Percentiles rank a stretch among this genome's conserved stretches.
These are phyloP conservation scores for Macquaria australasica DNA, from an alignment of 2,113 vertebrate species.

Conservation along the genomic window DNA sequence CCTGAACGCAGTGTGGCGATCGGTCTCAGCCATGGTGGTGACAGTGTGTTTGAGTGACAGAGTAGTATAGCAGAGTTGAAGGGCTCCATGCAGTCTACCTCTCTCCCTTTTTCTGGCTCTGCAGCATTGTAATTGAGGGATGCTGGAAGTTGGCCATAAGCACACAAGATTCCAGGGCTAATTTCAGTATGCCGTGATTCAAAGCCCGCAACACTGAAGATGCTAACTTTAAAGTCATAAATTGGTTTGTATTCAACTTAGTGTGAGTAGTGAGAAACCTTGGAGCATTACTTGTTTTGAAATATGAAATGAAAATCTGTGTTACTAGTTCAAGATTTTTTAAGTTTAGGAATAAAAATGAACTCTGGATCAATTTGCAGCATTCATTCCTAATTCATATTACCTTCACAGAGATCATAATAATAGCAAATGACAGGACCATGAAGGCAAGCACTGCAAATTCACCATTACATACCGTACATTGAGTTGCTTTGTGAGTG, in stretches of 20 bases:
- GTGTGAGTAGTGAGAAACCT: slow-evolving; percentile 15
- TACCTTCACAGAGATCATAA: slow-evolving; percentile 33
- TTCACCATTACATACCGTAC: slow-evolving; percentile 34
- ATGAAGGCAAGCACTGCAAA: slow-evolving; percentile 40
- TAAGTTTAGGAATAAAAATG: slow-evolving; percentile 4
- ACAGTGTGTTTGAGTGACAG: slow-evolving; percentile 79
- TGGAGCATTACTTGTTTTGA: slow-evolving; percentile 24
- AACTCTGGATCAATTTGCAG: slow-evolving; percentile 15
- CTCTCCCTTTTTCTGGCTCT: slow-evolving; percentile 82
- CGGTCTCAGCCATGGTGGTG: slow-evolving; percentile 61
- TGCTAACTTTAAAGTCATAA: slow-evolving; percentile 59
- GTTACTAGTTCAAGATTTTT: slow-evolving; percentile 23
- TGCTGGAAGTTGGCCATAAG: slow-evolving; percentile 82
- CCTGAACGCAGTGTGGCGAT: slow-evolving; percentile 47
- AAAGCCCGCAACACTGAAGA: slow-evolving; percentile 63
- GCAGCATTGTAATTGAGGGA: slow-evolving; percentile 85
- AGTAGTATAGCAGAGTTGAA: slow-evolving; percentile 71
- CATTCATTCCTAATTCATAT: slow-evolving; percentile 21
- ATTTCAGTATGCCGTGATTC: slow-evolving; percentile 80
- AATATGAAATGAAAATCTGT: slow-evolving; percentile 13
- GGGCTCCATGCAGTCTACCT: slow-evolving; percentile 85
- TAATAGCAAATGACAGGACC: slow-evolving; percentile 34
- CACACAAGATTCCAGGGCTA: slow-evolving; percentile 79
- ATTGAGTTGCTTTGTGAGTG: slow-evolving; percentile 39
- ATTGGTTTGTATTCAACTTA: slow-evolving; percentile 42